Conservation (phyloP, 2,797 vertebrate genomes). For the Cyprinodon diabolis region DNA sequence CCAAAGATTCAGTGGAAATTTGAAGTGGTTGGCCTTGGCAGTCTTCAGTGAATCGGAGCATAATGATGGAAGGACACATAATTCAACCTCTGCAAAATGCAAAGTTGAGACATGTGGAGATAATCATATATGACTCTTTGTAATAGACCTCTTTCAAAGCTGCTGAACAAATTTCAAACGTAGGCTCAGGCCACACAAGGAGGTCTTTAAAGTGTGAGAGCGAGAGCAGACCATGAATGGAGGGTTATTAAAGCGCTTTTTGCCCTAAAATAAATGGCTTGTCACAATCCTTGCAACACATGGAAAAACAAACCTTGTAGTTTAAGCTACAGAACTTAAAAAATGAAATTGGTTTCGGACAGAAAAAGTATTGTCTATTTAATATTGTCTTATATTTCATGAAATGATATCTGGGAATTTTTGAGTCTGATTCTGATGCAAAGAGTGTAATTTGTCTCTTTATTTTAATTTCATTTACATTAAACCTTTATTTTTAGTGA, state of each 20-base stretch:
- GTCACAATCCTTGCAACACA: slow-evolving; percentile 36
- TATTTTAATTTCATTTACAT: background rate
- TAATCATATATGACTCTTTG: slow-evolving; percentile 46
- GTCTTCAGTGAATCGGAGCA: slow-evolving; percentile 22
- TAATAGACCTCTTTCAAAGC: slow-evolving; percentile 46
- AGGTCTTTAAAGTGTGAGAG: slow-evolving; percentile 41
- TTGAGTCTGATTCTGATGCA: background rate
- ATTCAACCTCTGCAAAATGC: slow-evolving; percentile 29
- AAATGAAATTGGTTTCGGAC: slow-evolving; percentile 11
- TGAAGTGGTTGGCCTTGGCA: slow-evolving; percentile 10
- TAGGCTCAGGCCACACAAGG: slow-evolving; percentile 41
- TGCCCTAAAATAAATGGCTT: slow-evolving; percentile 37
- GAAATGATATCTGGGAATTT: background rate
- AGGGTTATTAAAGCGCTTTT: slow-evolving; percentile 53
- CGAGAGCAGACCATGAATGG: slow-evolving; percentile 46
- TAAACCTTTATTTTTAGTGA: background rate
- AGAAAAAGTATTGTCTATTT: background rate
- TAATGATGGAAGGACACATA: slow-evolving; percentile 31
- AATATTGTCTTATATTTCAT: background rate
- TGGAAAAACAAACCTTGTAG: slow-evolving; percentile 34
- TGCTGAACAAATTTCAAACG: slow-evolving; percentile 45
- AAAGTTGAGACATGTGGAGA: slow-evolving; percentile 32
- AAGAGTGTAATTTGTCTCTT: slow-evolving; percentile 1
- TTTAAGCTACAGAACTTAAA: slow-evolving; percentile 32
- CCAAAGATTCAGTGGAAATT: slow-evolving; percentile 14